These are phyloP conservation scores for Antrozous pallidus DNA, from an alignment of 2,797 vertebrate species.

Conservation along the genomic window DNA sequence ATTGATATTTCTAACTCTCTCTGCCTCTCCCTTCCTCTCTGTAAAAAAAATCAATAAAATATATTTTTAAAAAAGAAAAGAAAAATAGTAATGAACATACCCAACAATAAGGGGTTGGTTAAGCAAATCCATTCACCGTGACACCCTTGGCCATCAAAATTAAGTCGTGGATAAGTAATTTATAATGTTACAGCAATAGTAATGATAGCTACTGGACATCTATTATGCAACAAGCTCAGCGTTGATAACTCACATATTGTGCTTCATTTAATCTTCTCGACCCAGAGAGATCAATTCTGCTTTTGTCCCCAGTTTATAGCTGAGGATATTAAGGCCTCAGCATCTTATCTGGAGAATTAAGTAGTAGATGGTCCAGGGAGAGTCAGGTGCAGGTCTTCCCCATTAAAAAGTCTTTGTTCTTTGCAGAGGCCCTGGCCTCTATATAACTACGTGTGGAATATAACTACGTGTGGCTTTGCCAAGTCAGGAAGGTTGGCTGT, in stretches of 20 bases:
- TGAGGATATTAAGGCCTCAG: constrained; percentile 20
- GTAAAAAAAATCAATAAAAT: too few relatives aligned
- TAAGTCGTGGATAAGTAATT: not conserved
- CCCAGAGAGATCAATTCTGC: not conserved
- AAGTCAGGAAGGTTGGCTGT: not conserved
- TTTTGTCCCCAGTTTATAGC: constrained; percentile 3
- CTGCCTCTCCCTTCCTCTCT: too few relatives aligned
- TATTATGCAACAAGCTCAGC: not conserved
- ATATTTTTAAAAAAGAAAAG: not conserved
- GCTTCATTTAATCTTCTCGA: not conserved
- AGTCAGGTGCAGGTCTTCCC: not conserved
- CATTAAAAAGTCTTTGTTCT: not conserved
- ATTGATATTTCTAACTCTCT: too few relatives aligned
- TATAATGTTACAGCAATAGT: not conserved
- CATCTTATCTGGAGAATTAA: not conserved
- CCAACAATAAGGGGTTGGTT: not conserved
- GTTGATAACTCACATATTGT: not conserved
- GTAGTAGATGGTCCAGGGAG: not conserved
- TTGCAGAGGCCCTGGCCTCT: not conserved
- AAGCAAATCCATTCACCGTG: not conserved
- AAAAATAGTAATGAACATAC: not conserved
- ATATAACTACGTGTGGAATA: not conserved
- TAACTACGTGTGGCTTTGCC: not conserved
- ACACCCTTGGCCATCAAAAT: not conserved
- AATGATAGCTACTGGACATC: not conserved